These are phyloP conservation scores for Drosophila obscura DNA, from an alignment of 1,140 invertebrate species.

Conservation along the genomic window DNA sequence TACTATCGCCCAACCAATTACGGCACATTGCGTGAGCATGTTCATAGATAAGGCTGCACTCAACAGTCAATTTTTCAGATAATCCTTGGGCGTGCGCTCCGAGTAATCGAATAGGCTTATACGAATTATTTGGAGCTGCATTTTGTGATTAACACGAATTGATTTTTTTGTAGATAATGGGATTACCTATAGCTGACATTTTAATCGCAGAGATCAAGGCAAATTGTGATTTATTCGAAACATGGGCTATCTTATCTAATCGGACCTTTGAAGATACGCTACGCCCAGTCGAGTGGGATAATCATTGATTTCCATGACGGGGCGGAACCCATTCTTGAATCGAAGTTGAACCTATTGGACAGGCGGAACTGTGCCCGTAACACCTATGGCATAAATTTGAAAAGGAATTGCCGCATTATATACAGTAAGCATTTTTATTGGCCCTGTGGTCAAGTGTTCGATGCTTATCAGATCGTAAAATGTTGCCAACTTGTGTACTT, in stretches of 20 bases:
- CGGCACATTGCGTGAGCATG: slow-evolving; percentile 8
- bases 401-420: slow-evolving; percentile 42
- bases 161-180: slow-evolving; percentile 40
- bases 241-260: slow-evolving; percentile 30
- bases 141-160: slow-evolving; percentile 18
- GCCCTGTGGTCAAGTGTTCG: slow-evolving; percentile 38
- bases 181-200: slow-evolving; percentile 19
- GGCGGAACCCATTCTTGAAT: background rate
- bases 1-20: slow-evolving; percentile 3
- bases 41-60: slow-evolving; percentile 35
- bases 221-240: slow-evolving; percentile 42
- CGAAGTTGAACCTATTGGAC: slow-evolving; percentile 36
- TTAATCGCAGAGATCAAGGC: slow-evolving; percentile 39
- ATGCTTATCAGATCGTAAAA: slow-evolving; percentile 49
- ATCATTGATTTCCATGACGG: slow-evolving; percentile 29
- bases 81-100: slow-evolving; percentile 17
- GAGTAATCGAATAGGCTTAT: slow-evolving; percentile 24
- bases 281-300: slow-evolving; percentile 16
- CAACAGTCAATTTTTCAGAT: slow-evolving; percentile 15
- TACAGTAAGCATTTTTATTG: slow-evolving; percentile 13
- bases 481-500: slow-evolving; percentile 32
- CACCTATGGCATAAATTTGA: slow-evolving; percentile 46
- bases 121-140: slow-evolving; percentile 19
- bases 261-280: slow-evolving; percentile 10
- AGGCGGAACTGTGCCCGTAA: slow-evolving; percentile 21